These are phyloP conservation scores for Oncorhynchus gorbuscha DNA, from an alignment of 2,113 vertebrate species.

Conservation along the genomic window DNA sequence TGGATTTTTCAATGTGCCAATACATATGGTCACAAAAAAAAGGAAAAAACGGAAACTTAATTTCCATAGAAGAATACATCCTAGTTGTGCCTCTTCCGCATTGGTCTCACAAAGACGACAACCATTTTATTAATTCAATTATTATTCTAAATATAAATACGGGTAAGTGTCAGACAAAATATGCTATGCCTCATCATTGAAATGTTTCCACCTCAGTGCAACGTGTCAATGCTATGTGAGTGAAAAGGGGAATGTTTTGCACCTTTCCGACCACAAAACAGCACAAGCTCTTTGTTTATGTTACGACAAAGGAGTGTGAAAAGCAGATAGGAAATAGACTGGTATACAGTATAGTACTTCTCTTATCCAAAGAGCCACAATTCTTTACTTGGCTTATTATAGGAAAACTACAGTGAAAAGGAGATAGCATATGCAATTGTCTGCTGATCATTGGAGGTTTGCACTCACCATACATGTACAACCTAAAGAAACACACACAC, in stretches of 20 bases:
- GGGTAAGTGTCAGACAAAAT: not conserved
- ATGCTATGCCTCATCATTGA: no score
- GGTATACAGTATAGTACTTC: not conserved
- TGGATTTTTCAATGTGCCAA: constrained; percentile 43
- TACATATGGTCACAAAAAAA: constrained; percentile 29
- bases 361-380: not conserved
- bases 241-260: not conserved
- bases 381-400: not conserved
- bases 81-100: constrained; percentile 28
- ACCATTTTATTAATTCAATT: constrained; percentile 20
- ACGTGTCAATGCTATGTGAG: not conserved
- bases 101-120: not conserved
- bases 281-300: not conserved
- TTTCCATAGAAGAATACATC: constrained; percentile 24
- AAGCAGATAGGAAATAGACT: not conserved
- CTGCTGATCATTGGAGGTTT: not conserved
- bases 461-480: not conserved
- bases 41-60: constrained; percentile 29
- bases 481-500: no score
- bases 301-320: not conserved
- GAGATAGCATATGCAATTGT: not conserved
- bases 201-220: no score
- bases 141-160: not conserved
- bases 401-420: not conserved
- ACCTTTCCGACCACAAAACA: not conserved